These are phyloP conservation scores for Toxonevra muliebris DNA, from an alignment of 2,888 invertebrate genomes.

Conservation along the genomic window DNA sequence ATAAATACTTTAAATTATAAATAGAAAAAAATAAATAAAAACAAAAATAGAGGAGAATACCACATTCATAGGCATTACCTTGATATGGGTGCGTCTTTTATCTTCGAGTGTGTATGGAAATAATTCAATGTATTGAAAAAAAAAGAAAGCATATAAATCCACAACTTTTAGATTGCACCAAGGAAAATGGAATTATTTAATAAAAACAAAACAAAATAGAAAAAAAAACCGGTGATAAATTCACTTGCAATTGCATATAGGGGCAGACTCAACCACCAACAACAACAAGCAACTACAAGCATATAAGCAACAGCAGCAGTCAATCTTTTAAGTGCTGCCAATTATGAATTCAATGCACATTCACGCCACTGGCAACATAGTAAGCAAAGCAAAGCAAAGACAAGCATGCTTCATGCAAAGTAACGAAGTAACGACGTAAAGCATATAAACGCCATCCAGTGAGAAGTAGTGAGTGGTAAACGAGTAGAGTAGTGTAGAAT, in stretches of 20 bases:
- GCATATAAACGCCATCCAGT: constrained; percentile 21
- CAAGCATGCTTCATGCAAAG: constrained; percentile 19
- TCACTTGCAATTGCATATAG: constrained; percentile 1
- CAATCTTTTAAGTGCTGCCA: constrained; percentile 33
- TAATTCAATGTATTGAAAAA: too few species aligned
- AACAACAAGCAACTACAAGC: not conserved
- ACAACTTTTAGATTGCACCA: too few species aligned
- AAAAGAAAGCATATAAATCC: not conserved
- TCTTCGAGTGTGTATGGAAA: too few species aligned
- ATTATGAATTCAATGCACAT: constrained; percentile 42
- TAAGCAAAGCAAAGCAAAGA: constrained; percentile 13
- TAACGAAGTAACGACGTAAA: constrained; percentile 1
- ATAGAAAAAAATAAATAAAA: constrained; percentile 16
- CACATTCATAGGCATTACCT: too few species aligned
- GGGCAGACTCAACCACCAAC: too few species aligned
- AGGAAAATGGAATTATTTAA: not conserved
- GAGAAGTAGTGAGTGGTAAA: too few species aligned
- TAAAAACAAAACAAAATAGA: constrained; percentile 4
- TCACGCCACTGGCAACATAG: constrained; percentile 28
- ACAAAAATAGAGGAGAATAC: not conserved
- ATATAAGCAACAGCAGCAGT: constrained; percentile 16
- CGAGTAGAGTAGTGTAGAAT: too few species aligned
- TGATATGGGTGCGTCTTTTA: too few species aligned
- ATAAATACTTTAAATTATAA: too few species aligned
- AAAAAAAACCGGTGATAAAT: constrained; percentile 18